Base-by-base conservation (phyloP, 2,888 invertebrate genomes). In the Unio pictorum region DNA sequence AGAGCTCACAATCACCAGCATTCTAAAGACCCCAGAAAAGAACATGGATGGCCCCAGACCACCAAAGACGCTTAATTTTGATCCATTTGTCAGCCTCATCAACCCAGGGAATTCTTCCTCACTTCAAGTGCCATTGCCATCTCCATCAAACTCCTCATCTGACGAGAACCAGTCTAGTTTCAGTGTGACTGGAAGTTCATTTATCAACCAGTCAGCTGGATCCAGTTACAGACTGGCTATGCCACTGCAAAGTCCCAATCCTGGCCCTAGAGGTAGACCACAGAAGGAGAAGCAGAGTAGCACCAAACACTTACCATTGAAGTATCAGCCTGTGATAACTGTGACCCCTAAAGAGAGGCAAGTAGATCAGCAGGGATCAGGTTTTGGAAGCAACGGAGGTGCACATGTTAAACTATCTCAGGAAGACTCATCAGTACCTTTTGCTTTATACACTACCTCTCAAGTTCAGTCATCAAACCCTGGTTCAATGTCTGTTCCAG, bases 1-100 rank as follows among this genome's bases (percentile, higher is more conserved):
- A 55, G 75, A 79, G 55, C 72, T 78, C 34, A 72, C 73, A n/a
- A 68, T 67, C n/a, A 71, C 79, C 28, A 84, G 87, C 7, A 87
- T 87, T 59, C 74, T 87, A 45, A 87, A 87, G 77, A 82, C 80
- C 23, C 82, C 78, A 58, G 82, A 86, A 68, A 76, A 79, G 66
- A 71, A 78, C 34, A 64, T 74, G 34, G 74, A 71, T 71, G 71
- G 66, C 45, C 63, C 74, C 6, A 76, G 74, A 74, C 73, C 81
- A 61, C 78, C 74, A 1, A 87, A 86, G 66, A 82, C 85, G 11
- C 70, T 87, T 30, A 86, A 86, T 72, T 85, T 86, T 80, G 84
- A 80, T 45, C 87, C 87, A 20, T 78, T 83, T 26, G 80, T 87
- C 59, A 87, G 84, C 73, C 70, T 85, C 71, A 84, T 84, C 72